Evolutionary conservation across 2,113 vertebrate genomes (phyloP), one percentile per base, ranked within the genome.

Genomic region (Myrmophylax atrothorax): DNA sequence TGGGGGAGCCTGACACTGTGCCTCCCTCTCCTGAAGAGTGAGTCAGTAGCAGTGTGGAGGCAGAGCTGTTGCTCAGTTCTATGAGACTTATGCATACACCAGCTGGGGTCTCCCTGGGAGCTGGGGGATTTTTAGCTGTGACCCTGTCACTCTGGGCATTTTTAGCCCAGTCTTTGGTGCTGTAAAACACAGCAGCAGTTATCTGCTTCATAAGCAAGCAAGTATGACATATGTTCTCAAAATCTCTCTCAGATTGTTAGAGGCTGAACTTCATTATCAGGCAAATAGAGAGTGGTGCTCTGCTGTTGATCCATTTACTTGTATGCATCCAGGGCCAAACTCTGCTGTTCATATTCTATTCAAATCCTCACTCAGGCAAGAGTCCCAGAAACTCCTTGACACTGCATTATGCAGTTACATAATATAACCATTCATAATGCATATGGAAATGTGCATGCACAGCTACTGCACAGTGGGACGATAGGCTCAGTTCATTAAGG

Each of bases 371-470:
- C 26, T 67, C 37, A 58, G 46, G 31, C 63, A 85, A 29, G 53
- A 80, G 81, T 89, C 55, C 49, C 84, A 76, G 60, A 69, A 62
- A 84, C 24, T 72, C 84, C 72, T 68, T 76, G 67, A 62, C 37
- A n/a, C 24, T 49, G 56, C 3, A 4, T 68, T 79, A 29, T 6
- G 44, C 5, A 3, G 66, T 96, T 97, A 89, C 42, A n/a, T 90
- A 95, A 97, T 16, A 53, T 7, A 83, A 17, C n/a, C 46, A 94
- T 95, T 90, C 95, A 95, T 70, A 87, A 17, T 90, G 74, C 76
- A 94, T 46, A 46, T 18, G 24, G 67, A 83, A 66, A 93, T 58
- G 81, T 60, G 42, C 80, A 73, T 55, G 87, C 55, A 84, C 64
- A 89, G 87, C 67, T 62, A 60, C 44, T 35, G 67, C 73, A 75